Evolutionary conservation across 2,113 vertebrate species (phyloP).

Genomic region (Synchiropus splendidus): DNA sequence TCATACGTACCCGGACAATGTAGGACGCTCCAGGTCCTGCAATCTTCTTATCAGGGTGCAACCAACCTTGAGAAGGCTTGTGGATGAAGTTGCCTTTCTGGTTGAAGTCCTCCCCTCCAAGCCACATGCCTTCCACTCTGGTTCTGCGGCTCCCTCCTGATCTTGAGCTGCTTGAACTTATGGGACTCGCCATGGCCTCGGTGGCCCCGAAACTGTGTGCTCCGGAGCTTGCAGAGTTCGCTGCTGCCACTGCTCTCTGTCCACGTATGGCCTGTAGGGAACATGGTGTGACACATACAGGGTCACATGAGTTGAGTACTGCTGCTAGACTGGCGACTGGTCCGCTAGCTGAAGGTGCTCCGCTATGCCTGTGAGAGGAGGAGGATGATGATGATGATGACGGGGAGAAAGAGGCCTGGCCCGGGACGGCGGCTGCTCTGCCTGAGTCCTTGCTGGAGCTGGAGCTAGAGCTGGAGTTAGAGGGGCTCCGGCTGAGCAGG

Average conservation of each 20-base stretch:
- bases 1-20: constrained; percentile 77
- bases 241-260: constrained; percentile 47
- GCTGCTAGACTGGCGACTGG: constrained; percentile 74
- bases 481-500: constrained; percentile 78
- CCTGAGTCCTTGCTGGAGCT: constrained; percentile 70
- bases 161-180: constrained; percentile 40
- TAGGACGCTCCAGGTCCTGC: constrained; percentile 84
- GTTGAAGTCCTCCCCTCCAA: constrained; percentile 74
- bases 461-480: constrained; percentile 71
- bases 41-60: constrained; percentile 85
- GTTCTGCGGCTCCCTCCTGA: constrained; percentile 66
- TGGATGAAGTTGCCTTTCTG: constrained; percentile 88
- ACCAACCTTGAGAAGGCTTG: constrained; percentile 93
- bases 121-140: constrained; percentile 67
- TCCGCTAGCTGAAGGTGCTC: constrained; percentile 34
- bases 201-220: constrained; percentile 40
- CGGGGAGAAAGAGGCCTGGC: constrained; percentile 29
- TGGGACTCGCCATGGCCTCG: constrained; percentile 48
- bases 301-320: constrained; percentile 82
- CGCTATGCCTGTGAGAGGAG: constrained; percentile 33
- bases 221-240: constrained; percentile 28
- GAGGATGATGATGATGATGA: constrained; percentile 36
- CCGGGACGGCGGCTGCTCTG: constrained; percentile 37
- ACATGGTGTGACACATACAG: constrained; percentile 79
- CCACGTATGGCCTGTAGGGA: constrained; percentile 73